These are phyloP conservation scores for Phyllotreta striolata DNA, from an alignment of 2,888 invertebrate species.

Conservation along the genomic window DNA sequence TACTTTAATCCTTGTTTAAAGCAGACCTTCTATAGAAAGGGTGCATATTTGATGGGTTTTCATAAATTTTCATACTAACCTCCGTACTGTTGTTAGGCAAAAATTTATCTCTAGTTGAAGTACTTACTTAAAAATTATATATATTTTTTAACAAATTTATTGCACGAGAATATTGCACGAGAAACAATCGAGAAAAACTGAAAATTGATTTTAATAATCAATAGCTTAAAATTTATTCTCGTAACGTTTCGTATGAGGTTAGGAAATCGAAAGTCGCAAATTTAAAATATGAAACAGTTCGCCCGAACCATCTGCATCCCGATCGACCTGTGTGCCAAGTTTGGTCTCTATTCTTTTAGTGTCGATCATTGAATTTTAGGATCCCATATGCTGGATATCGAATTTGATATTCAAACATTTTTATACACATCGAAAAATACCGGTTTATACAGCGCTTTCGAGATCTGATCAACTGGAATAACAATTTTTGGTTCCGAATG, in stretches of 20 bases:
- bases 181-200: no score
- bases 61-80: constrained; percentile 11
- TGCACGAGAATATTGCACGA: neutral
- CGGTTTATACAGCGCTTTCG: constrained; percentile 22
- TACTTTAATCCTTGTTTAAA: constrained; percentile 8
- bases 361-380: constrained; percentile 41
- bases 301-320: constrained; percentile 17
- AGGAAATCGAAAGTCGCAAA: constrained; percentile 4
- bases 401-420: constrained; percentile 40
- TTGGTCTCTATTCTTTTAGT: constrained; percentile 42
- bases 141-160: neutral
- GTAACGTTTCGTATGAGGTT: neutral
- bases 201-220: no score
- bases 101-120: constrained; percentile 3
- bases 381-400: constrained; percentile 37
- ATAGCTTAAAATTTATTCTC: no score
- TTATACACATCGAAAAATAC: constrained; percentile 33
- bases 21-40: neutral
- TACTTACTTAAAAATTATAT: neutral
- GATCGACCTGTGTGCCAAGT: constrained; percentile 32
- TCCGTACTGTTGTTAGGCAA: neutral
- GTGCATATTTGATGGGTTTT: constrained; percentile 28
- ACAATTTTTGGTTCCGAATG: constrained; percentile 16
- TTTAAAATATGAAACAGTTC: constrained; percentile 23
- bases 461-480: constrained; percentile 22